Evolutionary conservation across 2,113 vertebrate genomes (phyloP), one percentile per base, ranked within the genome.

Genomic region (Eubucco bourcierii): DNA sequence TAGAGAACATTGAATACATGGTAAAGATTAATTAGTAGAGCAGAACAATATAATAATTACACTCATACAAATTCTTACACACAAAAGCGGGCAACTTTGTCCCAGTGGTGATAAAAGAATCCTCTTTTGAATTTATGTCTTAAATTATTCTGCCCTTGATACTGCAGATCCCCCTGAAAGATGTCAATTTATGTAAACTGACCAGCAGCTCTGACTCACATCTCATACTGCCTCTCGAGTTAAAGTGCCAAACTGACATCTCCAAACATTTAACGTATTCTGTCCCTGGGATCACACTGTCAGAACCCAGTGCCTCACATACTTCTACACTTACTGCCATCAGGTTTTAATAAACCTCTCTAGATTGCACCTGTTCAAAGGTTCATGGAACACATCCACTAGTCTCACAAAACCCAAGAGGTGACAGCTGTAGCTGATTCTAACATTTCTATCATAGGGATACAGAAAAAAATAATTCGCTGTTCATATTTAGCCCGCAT

Each of bases 301-400:
- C 78, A 77, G 56, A 82, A 11, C 81, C 56, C 47, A 79, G 29
- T 74, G 87, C 64, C 72, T 87, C 75, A 71, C 92, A 90, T 80
- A 70, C 64, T 92, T 60, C 15, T 44, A 6, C 25, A 39, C 59
- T 92, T 80, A 82, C 52, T 73, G 52, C 79, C 80, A 59, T 53
- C 71, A 11, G n/a, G 15, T 84, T 88, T 56, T 77, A 93, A 90
- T 77, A 89, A 94, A 92, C 63, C 60, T 88, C 44, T 55, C 46
- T 68, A 37, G 39, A 37, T 63, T 89, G 80, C 96, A 96, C 74
- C 94, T 95, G 92, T 93, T 95, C 80, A 82, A 87, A 92, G 78
- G 80, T 87, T 87, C 17, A 8, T 44, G 44, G 25, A 83, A 90
- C 41, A 59, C 1, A 19, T 41, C 70, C 50, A 72, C 60, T 75